Conservation (phyloP, 2,113 vertebrate species). For the Siniperca chuatsi region DNA sequence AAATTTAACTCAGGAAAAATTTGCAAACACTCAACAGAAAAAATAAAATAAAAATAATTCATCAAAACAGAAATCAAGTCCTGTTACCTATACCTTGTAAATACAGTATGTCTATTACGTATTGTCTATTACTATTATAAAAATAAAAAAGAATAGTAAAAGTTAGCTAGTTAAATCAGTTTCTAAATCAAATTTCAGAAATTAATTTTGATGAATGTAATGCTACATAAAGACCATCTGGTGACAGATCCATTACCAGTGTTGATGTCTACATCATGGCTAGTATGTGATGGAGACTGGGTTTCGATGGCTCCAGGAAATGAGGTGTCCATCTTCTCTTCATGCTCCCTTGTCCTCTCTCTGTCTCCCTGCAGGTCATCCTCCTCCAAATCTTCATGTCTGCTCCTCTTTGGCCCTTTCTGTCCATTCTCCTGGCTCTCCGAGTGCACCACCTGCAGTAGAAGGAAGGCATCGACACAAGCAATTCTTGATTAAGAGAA, state of each 20-base stretch:
- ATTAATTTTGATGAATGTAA: neutral
- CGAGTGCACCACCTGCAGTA: conserved; percentile 84
- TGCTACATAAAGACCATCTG: neutral
- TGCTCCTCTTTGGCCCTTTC: conserved; percentile 84
- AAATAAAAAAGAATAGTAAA: neutral
- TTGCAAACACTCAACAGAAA: neutral
- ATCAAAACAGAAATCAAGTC: neutral
- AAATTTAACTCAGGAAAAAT: no score
- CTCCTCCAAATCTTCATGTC: conserved; percentile 81
- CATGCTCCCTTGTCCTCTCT: conserved; percentile 67
- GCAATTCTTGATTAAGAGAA: neutral
- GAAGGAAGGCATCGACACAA: neutral
- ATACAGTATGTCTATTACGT: neutral
- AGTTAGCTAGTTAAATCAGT: neutral
- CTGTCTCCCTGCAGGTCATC: conserved; percentile 55
- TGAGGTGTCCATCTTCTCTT: conserved; percentile 73
- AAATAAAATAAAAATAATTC: no score
- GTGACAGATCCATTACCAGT: conserved; percentile 80
- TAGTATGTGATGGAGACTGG: conserved; percentile 79
- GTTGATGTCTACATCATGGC: conserved; percentile 87
- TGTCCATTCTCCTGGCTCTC: conserved; percentile 91
- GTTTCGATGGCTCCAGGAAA: conserved; percentile 82
- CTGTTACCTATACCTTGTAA: neutral
- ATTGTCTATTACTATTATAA: neutral
- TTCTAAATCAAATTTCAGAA: conserved; percentile 4